Percentiles rank a stretch among this genome's conserved stretches.
phyloP scores from a whole-genome alignment of 2,888 invertebrate species.

The Tiliacea citrago region DNA sequence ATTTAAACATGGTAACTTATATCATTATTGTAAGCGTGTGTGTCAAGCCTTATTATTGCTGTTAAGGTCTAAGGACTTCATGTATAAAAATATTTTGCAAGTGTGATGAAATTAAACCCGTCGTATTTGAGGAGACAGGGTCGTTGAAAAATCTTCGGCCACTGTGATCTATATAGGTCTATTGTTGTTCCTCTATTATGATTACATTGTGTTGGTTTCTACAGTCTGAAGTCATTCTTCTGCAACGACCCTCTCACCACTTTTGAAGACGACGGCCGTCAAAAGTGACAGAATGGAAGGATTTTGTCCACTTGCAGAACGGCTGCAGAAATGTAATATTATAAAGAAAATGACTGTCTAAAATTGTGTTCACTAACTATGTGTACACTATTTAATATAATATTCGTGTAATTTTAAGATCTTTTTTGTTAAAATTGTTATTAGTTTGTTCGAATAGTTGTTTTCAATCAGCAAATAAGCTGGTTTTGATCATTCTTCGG shows the following conservation, averaged over 20 bases:
- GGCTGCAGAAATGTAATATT: conserved; percentile 9
- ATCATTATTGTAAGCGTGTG: neutral
- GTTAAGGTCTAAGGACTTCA: neutral
- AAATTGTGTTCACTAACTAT: neutral
- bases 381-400: too few relatives aligned
- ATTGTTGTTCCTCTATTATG: conserved; percentile 5
- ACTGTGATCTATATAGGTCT: conserved; percentile 1
- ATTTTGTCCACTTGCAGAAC: neutral
- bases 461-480: neutral
- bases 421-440: neutral
- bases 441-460: neutral
- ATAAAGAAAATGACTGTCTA: neutral
- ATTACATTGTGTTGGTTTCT: neutral
- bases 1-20: neutral
- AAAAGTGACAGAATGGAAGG: conserved; percentile 11
- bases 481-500: neutral
- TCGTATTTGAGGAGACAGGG: neutral
- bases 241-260: neutral
- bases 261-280: neutral
- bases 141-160: neutral
- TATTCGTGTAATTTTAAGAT: too few relatives aligned
- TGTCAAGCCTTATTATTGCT: neutral
- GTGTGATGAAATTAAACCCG: neutral
- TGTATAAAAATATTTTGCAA: neutral
- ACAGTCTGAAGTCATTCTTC: neutral